Base-by-base conservation (phyloP, 2,113 vertebrate genomes). In the Cepphus grylle region DNA sequence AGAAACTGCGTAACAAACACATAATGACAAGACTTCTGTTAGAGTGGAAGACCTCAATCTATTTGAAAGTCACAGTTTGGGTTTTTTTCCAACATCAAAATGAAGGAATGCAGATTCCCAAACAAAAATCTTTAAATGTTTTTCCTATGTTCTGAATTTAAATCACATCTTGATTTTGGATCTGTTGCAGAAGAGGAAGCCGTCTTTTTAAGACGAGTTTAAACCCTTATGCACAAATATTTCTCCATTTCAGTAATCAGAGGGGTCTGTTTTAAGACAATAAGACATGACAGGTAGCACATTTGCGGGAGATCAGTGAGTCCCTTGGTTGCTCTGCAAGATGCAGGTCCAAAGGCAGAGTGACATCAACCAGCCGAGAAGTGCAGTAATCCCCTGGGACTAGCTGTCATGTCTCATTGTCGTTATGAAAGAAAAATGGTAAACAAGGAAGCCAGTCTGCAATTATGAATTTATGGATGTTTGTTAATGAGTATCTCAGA, bases 401-500 rank as follows among this genome's bases (percentile, higher is more conserved):
- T 58, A 91, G 66, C 91, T 95, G 96, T 97, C 95, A 95, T 88
- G 86, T 94, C 81, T 95, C 93, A 96, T 94, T 87, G 93, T 93
- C 42, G 5, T 90, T 95, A 95, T 62, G 70, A 96, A 95, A 91
- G 95, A 91, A 95, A 95, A 96, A 95, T 80, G 84, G 91, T 97
- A 97, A 97, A 97, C 91, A 96, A 97, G 91, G 89, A 95, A 93
- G 78, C 74, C 43, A 66, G 93, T 66, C 81, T 85, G 81, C 81
- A 96, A 95, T 96, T 96, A 96, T 76, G 83, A 79, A 96, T 96
- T 95, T 96, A 95, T 94, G 78, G 77, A 82, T 76, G 62, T 91
- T 94, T 93, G 89, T 96, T 97, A 97, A 97, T 95, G 86, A 94
- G 73, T 82, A 85, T 85, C 89, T 95, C 93, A 93, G 91, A 91